Percentiles rank a stretch among this genome's conserved stretches.
These are phyloP conservation scores for Crematogaster levior DNA, from an alignment of 2,888 invertebrate genomes.

Conservation along the genomic window DNA sequence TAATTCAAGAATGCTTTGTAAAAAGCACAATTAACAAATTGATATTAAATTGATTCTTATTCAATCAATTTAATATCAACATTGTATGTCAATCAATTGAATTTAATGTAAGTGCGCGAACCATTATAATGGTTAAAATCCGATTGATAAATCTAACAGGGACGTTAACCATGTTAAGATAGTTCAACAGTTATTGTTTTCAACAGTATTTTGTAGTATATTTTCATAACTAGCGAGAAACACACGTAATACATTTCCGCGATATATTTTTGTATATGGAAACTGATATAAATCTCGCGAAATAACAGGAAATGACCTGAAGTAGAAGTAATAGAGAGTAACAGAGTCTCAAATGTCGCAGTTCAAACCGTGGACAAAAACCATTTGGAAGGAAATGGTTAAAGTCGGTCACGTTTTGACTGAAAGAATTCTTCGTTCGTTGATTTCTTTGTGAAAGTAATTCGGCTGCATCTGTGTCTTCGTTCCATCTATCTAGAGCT, in stretches of 20 bases:
- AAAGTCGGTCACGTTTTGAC: conserved; percentile 50
- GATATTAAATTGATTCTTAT: too few species aligned
- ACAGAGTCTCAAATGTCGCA: conserved; percentile 41
- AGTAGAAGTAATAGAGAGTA: conserved; percentile 54
- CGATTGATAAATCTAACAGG: background rate
- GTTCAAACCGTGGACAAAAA: conserved; percentile 56
- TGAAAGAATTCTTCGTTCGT: conserved; percentile 43
- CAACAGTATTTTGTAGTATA: background rate
- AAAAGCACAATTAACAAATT: too few species aligned
- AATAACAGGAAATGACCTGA: conserved; percentile 34
- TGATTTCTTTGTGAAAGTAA: conserved; percentile 67
- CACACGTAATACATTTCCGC: conserved; percentile 11
- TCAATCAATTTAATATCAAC: background rate
- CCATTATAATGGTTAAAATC: background rate
- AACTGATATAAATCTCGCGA: conserved; percentile 24
- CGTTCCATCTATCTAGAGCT: conserved; percentile 24
- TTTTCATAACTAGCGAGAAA: conserved; percentile 11
- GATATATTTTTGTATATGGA: background rate
- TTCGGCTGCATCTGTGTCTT: conserved; percentile 55
- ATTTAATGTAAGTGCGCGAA: background rate
- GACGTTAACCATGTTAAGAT: background rate
- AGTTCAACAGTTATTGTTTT: conserved; percentile 2
- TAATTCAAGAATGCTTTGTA: background rate
- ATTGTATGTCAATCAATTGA: background rate
- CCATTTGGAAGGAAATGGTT: conserved; percentile 59